Base-by-base conservation (phyloP, 1,140 invertebrate genomes). In the Brachionus paranguensis region DNA sequence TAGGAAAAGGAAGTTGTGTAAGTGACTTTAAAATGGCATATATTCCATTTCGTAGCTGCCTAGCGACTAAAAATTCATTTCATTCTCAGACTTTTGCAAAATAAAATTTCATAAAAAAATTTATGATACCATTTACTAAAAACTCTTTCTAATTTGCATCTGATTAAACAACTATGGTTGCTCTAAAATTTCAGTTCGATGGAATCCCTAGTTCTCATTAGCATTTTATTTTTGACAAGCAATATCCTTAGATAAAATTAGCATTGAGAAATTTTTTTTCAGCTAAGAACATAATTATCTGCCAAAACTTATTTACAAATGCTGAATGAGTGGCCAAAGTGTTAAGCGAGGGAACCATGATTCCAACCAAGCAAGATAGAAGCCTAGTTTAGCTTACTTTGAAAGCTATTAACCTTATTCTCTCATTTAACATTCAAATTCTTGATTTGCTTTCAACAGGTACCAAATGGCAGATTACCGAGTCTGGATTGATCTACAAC, bases 201-300 rank as follows among this genome's bases (percentile, higher is more conserved):
- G 17, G 53, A 60, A 60, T 60, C 53, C 53, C 53, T 10, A 60
- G 53, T 20, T 20, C 53, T 60, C 33, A 68, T 68, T 68, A 68
- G 65, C 65, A 68, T 68, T 47, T 33, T 68, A 33, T 33, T 68
- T 68, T 37, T 68, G 65, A 68, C 65, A 68, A 68, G 65, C 27
- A 33, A 68, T 33, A 68, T 68, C 65, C 65, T 37, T 14, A 68
- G 65, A 68, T 68, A 68, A 68, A 11, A 68, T 68, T 68, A 33
- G 33, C 41, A 41, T 68, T 68, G n/a, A 68, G 27, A 68, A 37
- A 41, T 27, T n/a, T 33, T n/a, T 33, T 37, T 6, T 41, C n/a
- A 12, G 33, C 33, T 41, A 41, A n/a, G 65, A 68, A 60, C 27
- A 68, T 33, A 68, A 60, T 60, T 20, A 60, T 20, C 53, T 27